These are phyloP conservation scores for Eriocheir sinensis DNA, from an alignment of 1,140 invertebrate genomes.

Conservation along the genomic window DNA sequence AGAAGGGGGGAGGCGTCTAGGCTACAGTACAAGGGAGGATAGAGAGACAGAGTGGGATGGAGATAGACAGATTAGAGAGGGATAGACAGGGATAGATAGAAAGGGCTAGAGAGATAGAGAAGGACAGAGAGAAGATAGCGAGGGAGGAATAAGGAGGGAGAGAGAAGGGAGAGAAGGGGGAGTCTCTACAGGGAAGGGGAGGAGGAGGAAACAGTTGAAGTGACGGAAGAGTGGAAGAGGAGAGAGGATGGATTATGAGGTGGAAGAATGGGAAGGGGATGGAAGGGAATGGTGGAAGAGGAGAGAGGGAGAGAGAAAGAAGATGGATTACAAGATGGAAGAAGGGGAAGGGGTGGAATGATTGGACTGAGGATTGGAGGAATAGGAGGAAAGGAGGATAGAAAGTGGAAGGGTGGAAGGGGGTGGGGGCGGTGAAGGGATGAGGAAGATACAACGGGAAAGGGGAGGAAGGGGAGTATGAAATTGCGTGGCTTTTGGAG, in stretches of 20 bases:
- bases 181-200: too few species aligned
- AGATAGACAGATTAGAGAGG: conserved; percentile 2
- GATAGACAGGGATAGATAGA: neutral
- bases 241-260: too few species aligned
- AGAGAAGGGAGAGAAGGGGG: neutral
- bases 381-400: too few species aligned
- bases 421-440: neutral
- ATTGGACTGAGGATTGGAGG: too few species aligned
- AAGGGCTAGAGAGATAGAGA: neutral
- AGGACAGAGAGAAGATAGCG: neutral
- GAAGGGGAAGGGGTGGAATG: too few species aligned
- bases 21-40: neutral
- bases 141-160: neutral
- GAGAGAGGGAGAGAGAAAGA: neutral
- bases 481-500: neutral
- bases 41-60: too few species aligned
- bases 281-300: too few species aligned
- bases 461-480: neutral
- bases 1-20: neutral
- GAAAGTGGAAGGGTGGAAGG: neutral
- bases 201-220: too few species aligned
- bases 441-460: neutral
- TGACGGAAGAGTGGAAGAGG: too few species aligned
- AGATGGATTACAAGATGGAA: too few species aligned
- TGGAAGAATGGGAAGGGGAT: too few species aligned